These are phyloP conservation scores for Anguilla marmorata DNA, from an alignment of 2,797 vertebrate species.

Conservation along the genomic window DNA sequence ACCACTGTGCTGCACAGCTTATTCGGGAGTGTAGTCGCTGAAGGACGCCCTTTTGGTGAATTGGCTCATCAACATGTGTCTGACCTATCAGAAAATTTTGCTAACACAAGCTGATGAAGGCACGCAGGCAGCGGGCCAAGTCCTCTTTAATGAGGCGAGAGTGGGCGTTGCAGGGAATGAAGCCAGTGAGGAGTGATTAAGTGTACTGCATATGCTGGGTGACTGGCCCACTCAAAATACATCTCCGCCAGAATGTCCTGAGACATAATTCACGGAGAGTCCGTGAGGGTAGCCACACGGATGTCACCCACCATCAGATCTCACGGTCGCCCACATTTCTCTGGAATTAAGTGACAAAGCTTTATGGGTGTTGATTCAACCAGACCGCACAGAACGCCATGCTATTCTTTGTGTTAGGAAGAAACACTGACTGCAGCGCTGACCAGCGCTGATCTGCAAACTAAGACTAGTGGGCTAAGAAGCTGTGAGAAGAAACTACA, in stretches of 20 bases:
- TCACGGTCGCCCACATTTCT: background rate
- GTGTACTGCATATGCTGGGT: background rate
- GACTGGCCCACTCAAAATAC: background rate
- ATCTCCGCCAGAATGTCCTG: background rate
- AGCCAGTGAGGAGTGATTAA: background rate
- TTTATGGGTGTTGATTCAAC: background rate
- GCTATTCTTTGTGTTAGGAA: background rate
- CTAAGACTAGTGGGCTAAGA: background rate
- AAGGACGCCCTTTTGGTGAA: background rate
- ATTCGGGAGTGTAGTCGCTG: background rate
- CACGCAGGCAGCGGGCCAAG: background rate
- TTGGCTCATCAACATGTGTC: background rate
- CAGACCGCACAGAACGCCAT: conserved; percentile 25
- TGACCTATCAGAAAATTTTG: background rate
- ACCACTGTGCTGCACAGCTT: conserved; percentile 14
- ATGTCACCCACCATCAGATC: conserved; percentile 38
- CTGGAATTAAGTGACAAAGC: background rate
- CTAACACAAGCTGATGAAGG: background rate
- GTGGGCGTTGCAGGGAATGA: background rate
- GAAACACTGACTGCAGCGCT: background rate
- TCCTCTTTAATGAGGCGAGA: background rate
- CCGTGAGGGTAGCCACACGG: conserved; percentile 23
- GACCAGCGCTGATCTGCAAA: background rate
- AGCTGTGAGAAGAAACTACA: background rate
- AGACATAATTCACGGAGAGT: background rate